Conservation (phyloP, 2,888 invertebrate species). For the Yponomeuta malinellus region DNA sequence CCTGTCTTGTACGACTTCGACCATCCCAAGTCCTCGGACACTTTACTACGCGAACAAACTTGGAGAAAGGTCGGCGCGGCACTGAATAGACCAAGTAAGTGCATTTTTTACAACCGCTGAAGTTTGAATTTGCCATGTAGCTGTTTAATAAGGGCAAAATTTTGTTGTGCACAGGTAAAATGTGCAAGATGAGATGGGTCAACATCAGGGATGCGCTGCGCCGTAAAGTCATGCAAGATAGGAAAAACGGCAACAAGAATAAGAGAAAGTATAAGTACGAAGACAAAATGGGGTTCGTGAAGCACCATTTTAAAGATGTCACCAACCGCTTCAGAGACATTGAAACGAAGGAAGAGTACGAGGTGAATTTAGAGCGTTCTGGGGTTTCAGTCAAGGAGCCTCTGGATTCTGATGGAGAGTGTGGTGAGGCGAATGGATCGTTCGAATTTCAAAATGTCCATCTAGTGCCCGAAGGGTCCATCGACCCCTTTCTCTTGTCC, state of each 20-base stretch:
- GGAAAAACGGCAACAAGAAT: constrained; percentile 34
- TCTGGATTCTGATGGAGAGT: background rate
- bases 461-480: constrained; percentile 32
- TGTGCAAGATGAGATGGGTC: constrained; percentile 59
- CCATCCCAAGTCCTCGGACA: constrained; percentile 51
- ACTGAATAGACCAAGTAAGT: constrained; percentile 53
- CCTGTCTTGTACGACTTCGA: constrained; percentile 48
- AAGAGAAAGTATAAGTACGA: constrained; percentile 60
- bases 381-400: background rate
- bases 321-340: background rate
- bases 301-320: constrained; percentile 42
- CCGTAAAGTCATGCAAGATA: constrained; percentile 44
- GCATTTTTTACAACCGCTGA: background rate
- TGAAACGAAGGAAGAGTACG: background rate
- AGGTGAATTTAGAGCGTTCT: background rate
- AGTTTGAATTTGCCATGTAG: background rate
- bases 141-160: background rate
- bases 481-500: constrained; percentile 56
- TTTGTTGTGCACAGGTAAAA: constrained; percentile 36
- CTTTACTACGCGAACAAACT: constrained; percentile 50
- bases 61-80: constrained; percentile 64
- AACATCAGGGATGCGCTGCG: constrained; percentile 66
- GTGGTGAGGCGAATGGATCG: background rate
- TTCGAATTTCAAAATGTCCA: constrained; percentile 21
- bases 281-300: constrained; percentile 51